Conservation (phyloP, 2,797 vertebrate species). For the Brachymystax lenok region DNA sequence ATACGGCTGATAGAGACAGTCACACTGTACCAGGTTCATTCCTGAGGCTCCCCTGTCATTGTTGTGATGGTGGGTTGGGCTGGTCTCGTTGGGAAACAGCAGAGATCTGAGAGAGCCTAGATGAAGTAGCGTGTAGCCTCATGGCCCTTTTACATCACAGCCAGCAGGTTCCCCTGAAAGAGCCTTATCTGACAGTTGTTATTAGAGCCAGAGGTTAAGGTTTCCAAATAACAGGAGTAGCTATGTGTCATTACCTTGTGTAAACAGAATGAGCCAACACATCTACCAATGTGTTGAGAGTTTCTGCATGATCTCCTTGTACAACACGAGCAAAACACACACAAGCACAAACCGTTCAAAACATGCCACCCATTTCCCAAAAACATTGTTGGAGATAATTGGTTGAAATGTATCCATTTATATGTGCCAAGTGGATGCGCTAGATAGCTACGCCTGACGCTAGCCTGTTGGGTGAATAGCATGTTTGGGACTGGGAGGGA, state of each 20-base stretch:
- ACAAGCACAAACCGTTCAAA: constrained; percentile 38
- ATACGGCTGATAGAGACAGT: constrained; percentile 13
- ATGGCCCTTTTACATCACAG: constrained; percentile 55
- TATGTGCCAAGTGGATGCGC: constrained; percentile 45
- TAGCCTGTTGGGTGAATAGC: constrained; percentile 59
- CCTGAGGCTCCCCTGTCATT: not conserved
- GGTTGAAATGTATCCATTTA: constrained; percentile 49
- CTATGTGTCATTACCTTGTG: constrained; percentile 56
- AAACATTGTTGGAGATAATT: constrained; percentile 54
- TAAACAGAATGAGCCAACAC: constrained; percentile 61
- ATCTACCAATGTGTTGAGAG: constrained; percentile 54
- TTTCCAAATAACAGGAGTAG: constrained; percentile 47
- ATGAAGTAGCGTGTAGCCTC: constrained; percentile 33
- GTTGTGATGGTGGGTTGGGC: not conserved
- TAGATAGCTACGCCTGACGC: constrained; percentile 20
- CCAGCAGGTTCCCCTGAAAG: constrained; percentile 21
- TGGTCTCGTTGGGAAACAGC: constrained; percentile 3
- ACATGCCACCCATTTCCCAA: constrained; percentile 42
- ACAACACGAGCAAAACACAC: constrained; percentile 33
- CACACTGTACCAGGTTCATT: not conserved
- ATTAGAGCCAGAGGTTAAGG: constrained; percentile 44
- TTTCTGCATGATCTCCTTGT: constrained; percentile 43
- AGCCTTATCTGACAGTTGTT: constrained; percentile 45
- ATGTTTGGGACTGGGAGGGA: constrained; percentile 46
- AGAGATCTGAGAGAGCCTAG: not conserved